Conservation (phyloP, 2,113 vertebrate species). For the Amblyornis subalaris region DNA sequence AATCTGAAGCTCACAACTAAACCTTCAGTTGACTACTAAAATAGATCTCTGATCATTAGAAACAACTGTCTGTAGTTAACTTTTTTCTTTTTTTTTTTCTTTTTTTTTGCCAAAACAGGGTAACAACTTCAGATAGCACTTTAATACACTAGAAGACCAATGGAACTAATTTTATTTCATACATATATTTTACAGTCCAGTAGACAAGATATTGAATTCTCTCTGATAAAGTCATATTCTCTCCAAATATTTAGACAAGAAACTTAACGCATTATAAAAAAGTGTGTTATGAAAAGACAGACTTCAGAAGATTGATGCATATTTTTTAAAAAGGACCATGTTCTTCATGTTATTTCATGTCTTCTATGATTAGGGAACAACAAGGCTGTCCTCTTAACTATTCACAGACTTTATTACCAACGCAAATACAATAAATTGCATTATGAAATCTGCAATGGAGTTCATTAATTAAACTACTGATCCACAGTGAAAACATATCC, state of each 20-base stretch:
- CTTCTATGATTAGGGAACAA: constrained; percentile 24
- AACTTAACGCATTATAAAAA: constrained; percentile 69
- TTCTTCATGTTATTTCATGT: constrained; percentile 8
- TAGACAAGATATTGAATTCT: constrained; percentile 80
- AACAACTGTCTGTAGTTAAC: constrained; percentile 85
- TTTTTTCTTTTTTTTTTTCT: constrained; percentile 57
- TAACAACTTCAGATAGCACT: constrained; percentile 94
- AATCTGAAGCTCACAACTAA: constrained; percentile 98
- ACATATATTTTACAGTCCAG: constrained; percentile 91
- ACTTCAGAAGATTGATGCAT: constrained; percentile 51
- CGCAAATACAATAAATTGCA: constrained; percentile 25
- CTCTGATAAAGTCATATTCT: constrained; percentile 85
- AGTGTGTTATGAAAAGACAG: constrained; percentile 69
- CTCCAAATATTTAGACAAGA: constrained; percentile 79
- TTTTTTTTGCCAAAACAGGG: constrained; percentile 80
- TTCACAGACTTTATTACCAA: constrained; percentile 51
- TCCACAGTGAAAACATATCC: constrained; percentile 63
- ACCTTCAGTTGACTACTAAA: constrained; percentile 98
- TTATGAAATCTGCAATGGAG: constrained; percentile 36
- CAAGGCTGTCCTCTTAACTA: constrained; percentile 41
- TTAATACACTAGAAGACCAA: constrained; percentile 93
- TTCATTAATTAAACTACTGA: constrained; percentile 23
- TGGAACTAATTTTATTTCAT: constrained; percentile 87
- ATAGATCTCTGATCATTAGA: constrained; percentile 99
- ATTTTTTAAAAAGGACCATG: constrained; percentile 17